These are phyloP conservation scores for Onychomys torridus DNA, from an alignment of 2,797 vertebrate genomes.

Conservation along the genomic window DNA sequence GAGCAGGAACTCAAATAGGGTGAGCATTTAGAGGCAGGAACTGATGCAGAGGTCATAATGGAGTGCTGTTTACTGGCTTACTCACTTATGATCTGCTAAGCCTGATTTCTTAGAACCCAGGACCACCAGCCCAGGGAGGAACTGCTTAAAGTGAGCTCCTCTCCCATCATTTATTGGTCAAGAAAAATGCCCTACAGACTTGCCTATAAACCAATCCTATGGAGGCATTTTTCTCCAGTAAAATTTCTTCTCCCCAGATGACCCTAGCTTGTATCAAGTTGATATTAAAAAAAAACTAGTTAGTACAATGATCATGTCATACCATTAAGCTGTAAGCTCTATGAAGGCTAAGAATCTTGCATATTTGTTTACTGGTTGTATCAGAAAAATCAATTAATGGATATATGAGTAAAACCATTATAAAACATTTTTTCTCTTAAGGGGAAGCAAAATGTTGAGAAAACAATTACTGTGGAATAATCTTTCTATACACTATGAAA, in stretches of 20 bases:
- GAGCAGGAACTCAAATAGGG: not conserved
- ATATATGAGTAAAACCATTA: not conserved
- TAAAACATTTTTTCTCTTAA: slow-evolving; percentile 3
- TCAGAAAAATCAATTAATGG: not conserved
- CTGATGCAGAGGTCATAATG: not conserved
- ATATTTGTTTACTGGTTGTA: not conserved
- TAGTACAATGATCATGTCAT: not conserved
- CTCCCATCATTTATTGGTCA: not conserved
- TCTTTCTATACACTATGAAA: no score
- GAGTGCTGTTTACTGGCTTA: no score
- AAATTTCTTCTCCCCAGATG: not conserved
- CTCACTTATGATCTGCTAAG: not conserved
- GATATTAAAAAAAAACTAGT: not conserved
- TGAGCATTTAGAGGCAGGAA: not conserved
- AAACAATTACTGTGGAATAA: not conserved
- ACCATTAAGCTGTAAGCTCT: not conserved
- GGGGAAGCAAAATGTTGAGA: not conserved
- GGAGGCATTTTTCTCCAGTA: not conserved
- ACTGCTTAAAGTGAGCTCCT: not conserved
- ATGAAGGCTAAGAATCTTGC: not conserved
- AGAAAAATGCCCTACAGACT: not conserved
- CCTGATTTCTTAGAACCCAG: not conserved
- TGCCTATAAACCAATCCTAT: not conserved
- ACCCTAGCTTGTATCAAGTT: not conserved
- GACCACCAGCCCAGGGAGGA: not conserved